Base-by-base conservation (phyloP, 2,888 invertebrate genomes). In the Eulithis prunata region DNA sequence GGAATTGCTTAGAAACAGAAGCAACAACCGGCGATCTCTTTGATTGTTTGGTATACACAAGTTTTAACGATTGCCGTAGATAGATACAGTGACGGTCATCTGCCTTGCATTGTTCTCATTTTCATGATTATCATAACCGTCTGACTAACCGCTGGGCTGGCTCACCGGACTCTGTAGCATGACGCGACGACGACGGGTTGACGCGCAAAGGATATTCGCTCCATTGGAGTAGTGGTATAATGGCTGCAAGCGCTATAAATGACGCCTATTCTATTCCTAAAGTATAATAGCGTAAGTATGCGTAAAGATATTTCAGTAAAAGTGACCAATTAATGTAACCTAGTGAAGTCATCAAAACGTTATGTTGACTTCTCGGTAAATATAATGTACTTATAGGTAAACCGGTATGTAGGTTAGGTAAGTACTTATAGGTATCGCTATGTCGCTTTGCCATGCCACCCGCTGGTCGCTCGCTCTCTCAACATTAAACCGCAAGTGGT, bases 391-490 rank as follows among this genome's bases (percentile, higher is more conserved):
- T 38, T 38, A 38, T 66, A 62, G 21, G 32, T 32, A 32, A 32
- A 32, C 32, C 6, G 32, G 32, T 32, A 32, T 32, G 32, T 32
- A 32, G 32, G 32, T 32, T 32, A 54, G 11, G 0, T 28, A 8
- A 4, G 28, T 28, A 11, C 3, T 2, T 12, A 5, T 36, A 52
- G 36, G 36, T 59, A 62, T 5, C 41, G 41, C 32, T 32, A 32
- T 62, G 52, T 59, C 57, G 64, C 52, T 58, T 54, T 63, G 64
- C 72, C 64, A 64, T 65, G 64, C 72, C 64, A 65, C 68, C 66
- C 70, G 70, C 72, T 69, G 71, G 68, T 64, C 62, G 62, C 63
- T 53, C 55, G 64, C 58, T 63, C 71, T 69, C 68, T 61, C 66
- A 67, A 52, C 67, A 66, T 65, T 62, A 52, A 69, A 70, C 69